Base-by-base conservation (phyloP, 2,113 vertebrate genomes). In the Sinocyclocheilus rhinocerous region DNA sequence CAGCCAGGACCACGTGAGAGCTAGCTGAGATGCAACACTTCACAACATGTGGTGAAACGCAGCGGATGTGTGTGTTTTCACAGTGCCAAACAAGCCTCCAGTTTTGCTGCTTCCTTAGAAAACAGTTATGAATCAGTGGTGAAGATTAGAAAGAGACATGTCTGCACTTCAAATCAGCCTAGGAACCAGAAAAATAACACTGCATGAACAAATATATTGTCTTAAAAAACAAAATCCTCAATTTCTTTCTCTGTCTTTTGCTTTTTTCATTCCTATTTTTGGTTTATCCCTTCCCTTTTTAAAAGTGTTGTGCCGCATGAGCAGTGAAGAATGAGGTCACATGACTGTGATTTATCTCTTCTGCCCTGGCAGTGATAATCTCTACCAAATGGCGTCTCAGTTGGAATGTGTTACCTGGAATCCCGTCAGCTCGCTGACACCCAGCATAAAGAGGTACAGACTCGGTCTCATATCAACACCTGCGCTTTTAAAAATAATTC, bases 371-470 rank as follows among this genome's bases (percentile, higher is more conserved):
- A 97, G 96, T 87, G 96, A 96, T 93, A 96, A 97, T 94, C 93
- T 97, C 84, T 96, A 96, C 91, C 96, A 96, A 92, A 97, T 97
- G 96, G 94, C 95, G 72, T 96, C 96, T 4, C 95, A 96, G 91
- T 93, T 96, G 29, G 96, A 97, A 89, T 95, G 96, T 91, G 94
- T 96, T 95, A 93, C 95, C 81, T 97, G 96, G 96, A 96, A 96
- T 81, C 95, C 96, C 42, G 95, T 96, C 94, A 96, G 96, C 90
- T 63, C 81, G 5, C 87, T 97, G 90, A 93, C 94, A 90, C 94
- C 96, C 76, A 95, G 94, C 0, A 91, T 97, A 76, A 97, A 97
- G 89, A 95, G 96, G 96, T 97, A 95, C 94, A 94, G 22, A 63
- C 42, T 29, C 24, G 8, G 42, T 83, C 5, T 52, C 6, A 11